phyloP scores from a whole-genome alignment of 2,888 invertebrate species.

The Nemurella pictetii region DNA sequence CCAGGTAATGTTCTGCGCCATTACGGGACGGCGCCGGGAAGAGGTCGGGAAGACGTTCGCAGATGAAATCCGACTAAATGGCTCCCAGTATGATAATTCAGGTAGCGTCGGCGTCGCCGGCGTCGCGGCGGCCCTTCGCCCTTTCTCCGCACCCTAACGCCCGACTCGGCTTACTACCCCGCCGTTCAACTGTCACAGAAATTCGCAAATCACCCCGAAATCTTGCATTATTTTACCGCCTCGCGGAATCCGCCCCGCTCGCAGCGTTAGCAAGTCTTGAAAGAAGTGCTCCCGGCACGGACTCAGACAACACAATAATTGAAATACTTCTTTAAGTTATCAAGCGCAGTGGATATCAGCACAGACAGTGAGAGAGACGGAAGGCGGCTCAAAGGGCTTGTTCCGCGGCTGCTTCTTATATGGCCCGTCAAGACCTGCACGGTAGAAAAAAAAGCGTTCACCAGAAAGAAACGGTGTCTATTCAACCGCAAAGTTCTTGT shows the following conservation, averaged over 20 bases:
- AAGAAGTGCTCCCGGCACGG: not conserved
- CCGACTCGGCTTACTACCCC: not conserved
- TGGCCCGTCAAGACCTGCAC: not conserved
- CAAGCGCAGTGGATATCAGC: not conserved
- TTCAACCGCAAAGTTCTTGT: constrained; percentile 22
- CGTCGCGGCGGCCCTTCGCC: not conserved
- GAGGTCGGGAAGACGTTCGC: not conserved
- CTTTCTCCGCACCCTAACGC: not conserved
- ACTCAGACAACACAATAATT: not conserved
- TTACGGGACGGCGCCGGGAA: not conserved
- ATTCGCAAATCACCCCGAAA: not conserved
- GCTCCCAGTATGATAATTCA: not conserved
- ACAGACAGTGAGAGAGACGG: not conserved
- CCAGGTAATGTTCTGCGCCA: not conserved
- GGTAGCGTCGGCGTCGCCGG: not conserved
- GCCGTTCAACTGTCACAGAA: not conserved
- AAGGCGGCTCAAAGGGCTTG: not conserved
- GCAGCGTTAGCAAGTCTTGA: too few species aligned
- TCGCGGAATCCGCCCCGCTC: not conserved
- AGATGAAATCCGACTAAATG: not conserved
- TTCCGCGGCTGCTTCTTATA: not conserved
- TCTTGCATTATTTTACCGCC: not conserved
- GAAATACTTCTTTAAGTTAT: not conserved
- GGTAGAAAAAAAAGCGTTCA: not conserved
- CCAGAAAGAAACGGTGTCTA: constrained; percentile 14